Conservation (phyloP, 2,797 vertebrate species). For the Anniella stebbinsi region DNA sequence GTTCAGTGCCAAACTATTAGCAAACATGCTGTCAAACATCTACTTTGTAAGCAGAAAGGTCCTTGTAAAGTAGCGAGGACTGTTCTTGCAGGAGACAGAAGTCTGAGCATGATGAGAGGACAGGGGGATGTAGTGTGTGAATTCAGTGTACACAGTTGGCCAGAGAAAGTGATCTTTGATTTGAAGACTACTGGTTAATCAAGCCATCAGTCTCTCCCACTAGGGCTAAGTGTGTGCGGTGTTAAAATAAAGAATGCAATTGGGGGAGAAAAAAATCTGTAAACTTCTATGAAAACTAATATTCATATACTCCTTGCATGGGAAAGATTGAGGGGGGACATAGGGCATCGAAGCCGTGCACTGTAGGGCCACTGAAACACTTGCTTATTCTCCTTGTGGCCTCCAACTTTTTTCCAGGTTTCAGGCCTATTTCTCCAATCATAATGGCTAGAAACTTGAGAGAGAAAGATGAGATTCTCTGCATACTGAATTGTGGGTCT, state of each 20-base stretch:
- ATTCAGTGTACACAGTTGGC: neutral
- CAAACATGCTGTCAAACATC: neutral
- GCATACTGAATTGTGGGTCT: neutral
- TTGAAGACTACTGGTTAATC: too few species aligned
- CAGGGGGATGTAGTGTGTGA: neutral
- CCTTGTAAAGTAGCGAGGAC: conserved; percentile 7
- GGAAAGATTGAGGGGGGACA: neutral
- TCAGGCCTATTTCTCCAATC: neutral
- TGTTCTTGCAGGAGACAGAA: neutral
- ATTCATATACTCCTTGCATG: neutral
- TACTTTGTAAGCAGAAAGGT: neutral
- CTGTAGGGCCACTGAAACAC: neutral
- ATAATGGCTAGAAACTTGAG: neutral
- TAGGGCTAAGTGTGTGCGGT: too few species aligned
- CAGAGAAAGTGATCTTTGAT: neutral
- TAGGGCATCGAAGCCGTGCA: neutral
- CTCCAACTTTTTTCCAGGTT: neutral
- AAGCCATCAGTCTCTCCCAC: neutral
- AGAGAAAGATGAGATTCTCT: neutral
- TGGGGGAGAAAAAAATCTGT: neutral
- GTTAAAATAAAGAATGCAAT: too few species aligned
- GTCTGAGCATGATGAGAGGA: neutral
- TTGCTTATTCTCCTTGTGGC: neutral
- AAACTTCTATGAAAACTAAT: neutral
- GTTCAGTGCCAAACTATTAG: neutral